A percentile compares a stretch with the other conserved stretches of the same genome.
These are phyloP conservation scores for Clarias pachynema DNA, from an alignment of 2,797 vertebrate genomes.

Conservation along the genomic window DNA sequence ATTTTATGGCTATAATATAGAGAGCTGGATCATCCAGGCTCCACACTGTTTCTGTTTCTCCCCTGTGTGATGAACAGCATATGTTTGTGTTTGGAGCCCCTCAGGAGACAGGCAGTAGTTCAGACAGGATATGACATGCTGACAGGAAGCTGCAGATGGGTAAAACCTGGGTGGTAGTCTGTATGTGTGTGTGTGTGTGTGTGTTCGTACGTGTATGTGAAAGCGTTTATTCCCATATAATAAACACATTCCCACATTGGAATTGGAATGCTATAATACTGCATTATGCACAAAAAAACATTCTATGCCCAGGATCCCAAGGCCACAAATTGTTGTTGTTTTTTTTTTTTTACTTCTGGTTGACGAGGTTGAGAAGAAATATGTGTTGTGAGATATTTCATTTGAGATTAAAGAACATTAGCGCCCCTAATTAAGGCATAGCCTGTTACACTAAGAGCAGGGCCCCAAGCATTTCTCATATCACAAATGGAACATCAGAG, in stretches of 20 bases:
- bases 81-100: constrained; percentile 56
- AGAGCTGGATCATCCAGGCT: background rate
- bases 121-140: constrained; percentile 58
- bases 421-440: constrained; percentile 2
- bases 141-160: constrained; percentile 35
- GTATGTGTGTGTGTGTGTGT: background rate
- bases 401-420: background rate
- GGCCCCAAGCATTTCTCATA: constrained; percentile 15
- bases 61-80: constrained; percentile 49
- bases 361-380: background rate
- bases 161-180: background rate
- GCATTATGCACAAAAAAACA: background rate
- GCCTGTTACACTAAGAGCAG: background rate
- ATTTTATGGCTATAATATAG: background rate
- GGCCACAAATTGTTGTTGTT: background rate
- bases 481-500: constrained; percentile 31
- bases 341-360: too few species aligned
- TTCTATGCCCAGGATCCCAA: background rate
- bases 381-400: background rate
- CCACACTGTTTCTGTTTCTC: background rate
- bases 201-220: background rate
- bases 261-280: background rate
- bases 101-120: constrained; percentile 54
- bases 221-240: background rate
- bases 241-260: background rate